Base-by-base conservation (phyloP, 2,888 invertebrate species). In the Brachyptera risi region DNA sequence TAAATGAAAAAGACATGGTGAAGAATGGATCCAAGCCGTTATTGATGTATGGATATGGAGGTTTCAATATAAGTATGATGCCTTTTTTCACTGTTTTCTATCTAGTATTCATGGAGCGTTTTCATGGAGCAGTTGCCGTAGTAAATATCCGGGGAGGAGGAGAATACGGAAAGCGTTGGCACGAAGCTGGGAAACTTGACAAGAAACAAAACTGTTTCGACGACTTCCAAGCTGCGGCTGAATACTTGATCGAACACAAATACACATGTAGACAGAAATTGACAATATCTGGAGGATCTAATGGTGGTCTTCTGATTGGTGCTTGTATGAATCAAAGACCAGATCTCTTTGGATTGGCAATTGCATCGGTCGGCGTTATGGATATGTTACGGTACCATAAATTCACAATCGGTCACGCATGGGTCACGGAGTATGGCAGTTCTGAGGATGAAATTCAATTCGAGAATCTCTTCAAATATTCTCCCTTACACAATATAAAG, bases 1-100 rank as follows among this genome's bases (percentile, higher is more conserved):
- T 92, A 61, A 83, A 85, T 65, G 90, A 86, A 75, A 89, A 89
- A 89, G 82, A 11, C n/a, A 5, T 31, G 31, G 62, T 66, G 23
- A 66, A 69, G 60, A 73, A 77, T 68, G 75, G 78, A 9, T 68
- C 68, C 40, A 72, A 74, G 63, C 78, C 81, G 0, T 77, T 78
- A 37, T 69, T 80, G 37, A 70, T 84, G 40, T 81, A 82, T 67
- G 83, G 80, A 2, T 83, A 83, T 67, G 83, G 83, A 24, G 82
- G 82, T 1, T 83, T 83, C 69, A 79, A 78, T 70, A 75, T 79
- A 58, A 73, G 78, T 60, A 71, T 80, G 27, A 73, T 74, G 62
- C 82, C 83, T 1, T 72, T 70, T 26, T 83, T 83, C 71, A 79
- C 79, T 59, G 73, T 78, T 11, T 73, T 75, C 1, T 70, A 79